phyloP scores from a whole-genome alignment of 1,140 invertebrate genomes.

The Magallana angulata region DNA sequence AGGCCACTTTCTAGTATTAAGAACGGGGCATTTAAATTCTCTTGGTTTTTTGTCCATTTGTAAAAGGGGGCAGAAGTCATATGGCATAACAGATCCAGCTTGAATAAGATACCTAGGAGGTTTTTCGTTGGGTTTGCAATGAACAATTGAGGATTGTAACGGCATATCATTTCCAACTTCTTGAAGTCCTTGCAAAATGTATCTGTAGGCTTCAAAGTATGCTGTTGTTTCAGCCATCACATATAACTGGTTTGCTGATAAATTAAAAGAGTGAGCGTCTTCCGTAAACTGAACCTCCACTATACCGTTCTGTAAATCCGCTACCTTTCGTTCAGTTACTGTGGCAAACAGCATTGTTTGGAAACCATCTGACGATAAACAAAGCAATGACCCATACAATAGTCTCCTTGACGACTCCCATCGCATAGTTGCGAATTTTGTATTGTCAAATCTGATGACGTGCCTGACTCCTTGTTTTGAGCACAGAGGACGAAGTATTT shows the following conservation, averaged over 20 bases:
- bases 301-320: slow-evolving; percentile 65
- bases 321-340: slow-evolving; percentile 82
- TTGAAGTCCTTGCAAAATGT: slow-evolving; percentile 79
- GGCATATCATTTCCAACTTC: slow-evolving; percentile 64
- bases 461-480: slow-evolving; percentile 65
- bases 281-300: slow-evolving; percentile 78
- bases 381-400: slow-evolving; percentile 87
- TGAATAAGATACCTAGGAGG: slow-evolving; percentile 65
- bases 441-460: slow-evolving; percentile 72
- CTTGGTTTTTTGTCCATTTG: neutral
- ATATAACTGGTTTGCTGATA: slow-evolving; percentile 45
- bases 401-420: slow-evolving; percentile 82
- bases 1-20: slow-evolving; percentile 67
- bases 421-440: slow-evolving; percentile 63
- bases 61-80: slow-evolving; percentile 54
- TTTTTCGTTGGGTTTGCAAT: slow-evolving; percentile 63
- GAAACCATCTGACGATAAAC: slow-evolving; percentile 86
- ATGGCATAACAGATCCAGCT: neutral
- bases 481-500: slow-evolving; percentile 69
- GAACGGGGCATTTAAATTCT: slow-evolving; percentile 36
- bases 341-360: slow-evolving; percentile 84
- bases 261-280: neutral
- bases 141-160: slow-evolving; percentile 67
- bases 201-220: slow-evolving; percentile 81
- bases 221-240: slow-evolving; percentile 81